Evolutionary conservation across 2,888 invertebrate species (phyloP).

Genomic region (Tetrapedia diversipes): DNA sequence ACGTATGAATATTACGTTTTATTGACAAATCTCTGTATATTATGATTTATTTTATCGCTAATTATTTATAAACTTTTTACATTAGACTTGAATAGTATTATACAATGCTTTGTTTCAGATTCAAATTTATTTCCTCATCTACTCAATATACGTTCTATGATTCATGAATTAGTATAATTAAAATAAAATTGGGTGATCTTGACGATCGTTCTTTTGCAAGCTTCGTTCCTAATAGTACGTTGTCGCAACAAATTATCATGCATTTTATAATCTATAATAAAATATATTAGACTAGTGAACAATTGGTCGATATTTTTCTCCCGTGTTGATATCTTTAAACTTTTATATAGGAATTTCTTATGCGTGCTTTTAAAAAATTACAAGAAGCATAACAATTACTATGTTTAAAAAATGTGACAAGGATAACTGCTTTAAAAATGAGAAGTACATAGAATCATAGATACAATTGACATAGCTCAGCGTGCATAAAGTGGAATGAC

Average conservation of each 20-base stretch:
- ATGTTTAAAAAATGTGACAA: slow-evolving; percentile 8
- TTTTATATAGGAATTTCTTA: not conserved
- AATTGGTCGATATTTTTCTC: slow-evolving; percentile 7
- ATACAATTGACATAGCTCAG: slow-evolving; percentile 28
- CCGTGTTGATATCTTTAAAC: not conserved
- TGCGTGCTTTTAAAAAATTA: slow-evolving; percentile 4
- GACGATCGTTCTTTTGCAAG: slow-evolving; percentile 3
- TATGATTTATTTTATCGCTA: slow-evolving; percentile 46
- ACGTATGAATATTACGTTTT: slow-evolving; percentile 53
- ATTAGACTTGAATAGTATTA: slow-evolving; percentile 49
- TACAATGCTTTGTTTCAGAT: slow-evolving; percentile 44
- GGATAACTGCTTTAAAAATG: slow-evolving; percentile 21
- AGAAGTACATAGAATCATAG: slow-evolving; percentile 42
- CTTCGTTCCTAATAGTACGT: slow-evolving; percentile 14
- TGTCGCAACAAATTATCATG: slow-evolving; percentile 15
- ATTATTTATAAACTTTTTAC: slow-evolving; percentile 60
- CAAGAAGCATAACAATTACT: slow-evolving; percentile 19
- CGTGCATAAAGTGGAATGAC: slow-evolving; percentile 61
- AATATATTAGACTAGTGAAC: slow-evolving; percentile 25
- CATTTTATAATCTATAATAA: slow-evolving; percentile 11
- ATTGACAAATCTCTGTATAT: slow-evolving; percentile 58
- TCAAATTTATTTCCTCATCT: slow-evolving; percentile 19
- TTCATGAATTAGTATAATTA: slow-evolving; percentile 23
- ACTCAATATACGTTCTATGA: slow-evolving; percentile 29
- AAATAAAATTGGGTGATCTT: slow-evolving; percentile 29